Conservation (phyloP, 2,888 invertebrate genomes). For the Physocephala rufipes region DNA sequence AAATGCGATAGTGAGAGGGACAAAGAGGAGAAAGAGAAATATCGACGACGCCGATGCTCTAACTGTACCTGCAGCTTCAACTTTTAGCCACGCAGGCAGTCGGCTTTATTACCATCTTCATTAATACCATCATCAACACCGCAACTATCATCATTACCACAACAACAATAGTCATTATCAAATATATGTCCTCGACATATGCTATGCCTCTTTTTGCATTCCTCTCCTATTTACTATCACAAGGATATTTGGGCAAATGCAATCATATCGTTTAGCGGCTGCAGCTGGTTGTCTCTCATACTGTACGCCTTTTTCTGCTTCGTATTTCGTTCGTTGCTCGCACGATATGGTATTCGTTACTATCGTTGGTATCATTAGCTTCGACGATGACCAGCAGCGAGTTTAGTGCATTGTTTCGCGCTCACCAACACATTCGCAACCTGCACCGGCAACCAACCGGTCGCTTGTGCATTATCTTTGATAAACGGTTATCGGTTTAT, state of each 20-base stretch:
- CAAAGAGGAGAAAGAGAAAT: no score
- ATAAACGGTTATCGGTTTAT: background rate
- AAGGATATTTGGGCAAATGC: slow-evolving; percentile 21
- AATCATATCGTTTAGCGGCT: background rate
- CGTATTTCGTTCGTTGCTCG: slow-evolving; percentile 37
- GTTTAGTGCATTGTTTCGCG: slow-evolving; percentile 27
- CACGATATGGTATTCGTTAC: background rate
- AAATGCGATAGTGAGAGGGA: slow-evolving; percentile 23
- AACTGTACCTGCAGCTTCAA: slow-evolving; percentile 32
- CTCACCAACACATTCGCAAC: slow-evolving; percentile 61
- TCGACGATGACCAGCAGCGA: background rate
- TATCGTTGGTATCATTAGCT: background rate
- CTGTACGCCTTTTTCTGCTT: slow-evolving; percentile 2
- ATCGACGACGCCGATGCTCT: slow-evolving; percentile 8
- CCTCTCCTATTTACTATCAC: slow-evolving; percentile 20
- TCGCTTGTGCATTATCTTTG: slow-evolving; percentile 34
- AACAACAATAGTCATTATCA: background rate
- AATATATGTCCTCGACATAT: background rate
- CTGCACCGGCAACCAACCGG: slow-evolving; percentile 59
- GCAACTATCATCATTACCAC: background rate
- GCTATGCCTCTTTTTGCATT: background rate
- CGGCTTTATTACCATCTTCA: slow-evolving; percentile 32
- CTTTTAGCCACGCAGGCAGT: background rate
- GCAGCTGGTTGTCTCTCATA: background rate
- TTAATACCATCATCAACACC: slow-evolving; percentile 21